phyloP scores from a whole-genome alignment of 2,888 invertebrate species.

The Trachelus troglodyta region DNA sequence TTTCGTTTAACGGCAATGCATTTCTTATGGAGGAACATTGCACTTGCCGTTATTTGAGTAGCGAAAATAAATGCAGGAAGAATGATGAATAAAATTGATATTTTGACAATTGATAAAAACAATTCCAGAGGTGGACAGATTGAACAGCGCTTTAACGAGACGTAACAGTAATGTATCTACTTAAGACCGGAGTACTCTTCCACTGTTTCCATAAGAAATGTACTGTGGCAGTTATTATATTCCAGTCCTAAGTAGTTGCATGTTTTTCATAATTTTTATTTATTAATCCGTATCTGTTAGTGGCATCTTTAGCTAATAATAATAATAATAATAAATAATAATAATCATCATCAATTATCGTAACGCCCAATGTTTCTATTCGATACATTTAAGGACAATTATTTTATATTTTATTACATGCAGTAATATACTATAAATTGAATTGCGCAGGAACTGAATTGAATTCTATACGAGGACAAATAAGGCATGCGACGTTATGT shows the following conservation, averaged over 20 bases:
- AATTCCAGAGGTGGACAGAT: slow-evolving; percentile 62
- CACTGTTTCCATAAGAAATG: slow-evolving; percentile 62
- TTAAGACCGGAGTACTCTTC: slow-evolving; percentile 53
- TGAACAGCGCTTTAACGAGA: slow-evolving; percentile 10
- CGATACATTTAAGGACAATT: slow-evolving; percentile 14
- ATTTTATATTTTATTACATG: not conserved
- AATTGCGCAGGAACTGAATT: not conserved
- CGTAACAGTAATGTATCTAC: slow-evolving; percentile 41
- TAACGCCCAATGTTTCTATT: slow-evolving; percentile 3
- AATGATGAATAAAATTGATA: slow-evolving; percentile 3
- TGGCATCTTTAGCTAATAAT: slow-evolving; percentile 2
- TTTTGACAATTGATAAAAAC: slow-evolving; percentile 24
- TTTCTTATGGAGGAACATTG: slow-evolving; percentile 62
- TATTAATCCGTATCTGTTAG: slow-evolving; percentile 13
- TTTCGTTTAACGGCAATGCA: slow-evolving; percentile 56
- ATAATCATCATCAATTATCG: not conserved
- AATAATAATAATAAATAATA: not conserved
- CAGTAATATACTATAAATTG: not conserved
- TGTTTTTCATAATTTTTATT: slow-evolving; percentile 37
- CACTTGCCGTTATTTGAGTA: slow-evolving; percentile 44
- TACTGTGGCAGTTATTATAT: slow-evolving; percentile 50
- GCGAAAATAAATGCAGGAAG: slow-evolving; percentile 11
- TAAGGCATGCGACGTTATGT: not conserved
- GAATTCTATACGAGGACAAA: not conserved
- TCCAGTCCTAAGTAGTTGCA: slow-evolving; percentile 64